These are phyloP conservation scores for Napeogenes inachia DNA, from an alignment of 2,888 invertebrate species.

Conservation along the genomic window DNA sequence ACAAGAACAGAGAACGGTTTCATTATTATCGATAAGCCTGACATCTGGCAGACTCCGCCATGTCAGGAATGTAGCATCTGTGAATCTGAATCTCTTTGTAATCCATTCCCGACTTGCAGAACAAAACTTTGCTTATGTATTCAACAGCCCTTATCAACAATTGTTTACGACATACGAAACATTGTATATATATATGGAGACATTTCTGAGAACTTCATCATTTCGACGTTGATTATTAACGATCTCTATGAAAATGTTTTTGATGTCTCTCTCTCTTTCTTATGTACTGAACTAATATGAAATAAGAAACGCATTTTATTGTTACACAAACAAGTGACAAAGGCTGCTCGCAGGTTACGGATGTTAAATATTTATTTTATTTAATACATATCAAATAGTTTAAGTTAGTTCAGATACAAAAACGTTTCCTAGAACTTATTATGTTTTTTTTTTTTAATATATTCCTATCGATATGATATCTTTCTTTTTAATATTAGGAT, in stretches of 20 bases:
- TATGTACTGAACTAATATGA: no score
- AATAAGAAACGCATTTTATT: no score
- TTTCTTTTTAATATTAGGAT: no score
- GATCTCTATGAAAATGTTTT: background rate
- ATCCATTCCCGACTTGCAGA: slow-evolving; percentile 34
- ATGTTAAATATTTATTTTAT: no score
- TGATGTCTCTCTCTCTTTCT: no score
- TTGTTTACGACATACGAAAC: background rate
- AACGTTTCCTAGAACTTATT: no score
- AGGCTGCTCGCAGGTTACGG: no score
- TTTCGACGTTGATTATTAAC: slow-evolving; percentile 1
- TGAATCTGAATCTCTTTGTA: slow-evolving; percentile 37
- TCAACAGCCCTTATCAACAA: slow-evolving; percentile 39
- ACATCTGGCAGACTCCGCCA: slow-evolving; percentile 37
- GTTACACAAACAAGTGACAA: no score
- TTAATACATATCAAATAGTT: no score
- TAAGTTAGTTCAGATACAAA: no score
- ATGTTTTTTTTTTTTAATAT: no score
- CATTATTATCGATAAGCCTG: slow-evolving; percentile 38
- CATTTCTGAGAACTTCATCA: slow-evolving; percentile 3
- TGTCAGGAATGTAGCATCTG: slow-evolving; percentile 50
- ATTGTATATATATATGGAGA: background rate
- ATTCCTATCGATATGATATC: no score
- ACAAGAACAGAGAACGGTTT: slow-evolving; percentile 33
- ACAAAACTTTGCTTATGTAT: slow-evolving; percentile 50